Evolutionary conservation across 2,797 vertebrate genomes (phyloP).

Genomic region (Petrocephalus sullivani): DNA sequence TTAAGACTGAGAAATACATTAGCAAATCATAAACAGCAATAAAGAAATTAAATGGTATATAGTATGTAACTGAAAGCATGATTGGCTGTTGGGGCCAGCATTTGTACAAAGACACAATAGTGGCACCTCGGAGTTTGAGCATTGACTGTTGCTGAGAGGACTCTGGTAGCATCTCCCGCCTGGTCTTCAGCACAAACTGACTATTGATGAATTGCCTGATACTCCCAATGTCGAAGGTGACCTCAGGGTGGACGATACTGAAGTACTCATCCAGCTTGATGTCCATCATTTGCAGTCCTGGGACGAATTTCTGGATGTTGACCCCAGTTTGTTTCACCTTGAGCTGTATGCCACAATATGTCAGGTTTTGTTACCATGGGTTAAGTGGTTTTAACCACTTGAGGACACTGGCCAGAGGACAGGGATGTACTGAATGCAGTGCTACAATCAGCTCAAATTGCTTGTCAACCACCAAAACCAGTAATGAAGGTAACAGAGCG

Average conservation of each 20-base stretch:
- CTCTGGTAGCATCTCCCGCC: conserved; percentile 48
- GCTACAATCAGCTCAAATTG: not conserved
- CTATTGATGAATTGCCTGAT: conserved; percentile 59
- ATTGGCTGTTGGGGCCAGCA: not conserved
- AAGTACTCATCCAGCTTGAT: conserved; percentile 60
- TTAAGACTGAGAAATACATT: not conserved
- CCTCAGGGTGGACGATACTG: conserved; percentile 61
- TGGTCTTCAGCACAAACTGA: conserved; percentile 61
- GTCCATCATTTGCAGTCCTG: conserved; percentile 51
- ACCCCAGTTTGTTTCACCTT: conserved; percentile 63
- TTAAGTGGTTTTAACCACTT: not conserved
- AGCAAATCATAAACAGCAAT: not conserved
- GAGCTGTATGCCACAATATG: conserved; percentile 48
- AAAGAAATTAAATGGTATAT: not conserved
- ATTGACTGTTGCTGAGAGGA: conserved; percentile 38
- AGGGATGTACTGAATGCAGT: not conserved
- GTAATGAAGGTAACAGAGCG: not conserved
- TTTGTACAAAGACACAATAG: not conserved
- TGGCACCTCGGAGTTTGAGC: conserved; percentile 61
- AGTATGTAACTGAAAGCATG: not conserved
- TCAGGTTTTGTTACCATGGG: not conserved
- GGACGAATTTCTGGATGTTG: conserved; percentile 69
- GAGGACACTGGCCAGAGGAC: not conserved
- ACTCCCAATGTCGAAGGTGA: conserved; percentile 56
- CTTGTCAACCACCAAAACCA: not conserved